Percentiles rank a stretch among this genome's conserved stretches.
These are phyloP conservation scores for Lycia hirtaria DNA, from an alignment of 2,888 invertebrate genomes.

Conservation along the genomic window DNA sequence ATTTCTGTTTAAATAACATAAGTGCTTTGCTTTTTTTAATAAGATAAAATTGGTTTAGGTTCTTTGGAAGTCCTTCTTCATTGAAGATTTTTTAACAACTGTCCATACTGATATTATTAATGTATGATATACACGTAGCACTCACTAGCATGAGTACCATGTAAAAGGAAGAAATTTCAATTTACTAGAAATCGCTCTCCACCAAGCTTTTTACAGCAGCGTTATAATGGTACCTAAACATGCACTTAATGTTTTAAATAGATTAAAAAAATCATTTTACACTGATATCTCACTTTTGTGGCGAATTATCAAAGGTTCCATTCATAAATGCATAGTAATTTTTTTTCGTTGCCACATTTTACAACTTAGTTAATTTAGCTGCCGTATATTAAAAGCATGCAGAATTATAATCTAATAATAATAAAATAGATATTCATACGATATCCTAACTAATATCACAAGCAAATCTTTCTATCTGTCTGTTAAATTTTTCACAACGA, in stretches of 20 bases:
- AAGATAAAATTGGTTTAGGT: no score
- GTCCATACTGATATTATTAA: conserved; percentile 12
- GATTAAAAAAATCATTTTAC: neutral
- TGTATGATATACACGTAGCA: conserved; percentile 29
- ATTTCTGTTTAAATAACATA: no score
- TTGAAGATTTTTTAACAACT: neutral
- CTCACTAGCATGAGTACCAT: conserved; percentile 47
- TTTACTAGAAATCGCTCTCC: conserved; percentile 65
- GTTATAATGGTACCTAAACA: conserved; percentile 56
- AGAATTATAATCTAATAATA: no score
- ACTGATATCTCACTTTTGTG: neutral
- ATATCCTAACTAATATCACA: no score
- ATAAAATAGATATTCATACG: no score
- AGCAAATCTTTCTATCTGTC: no score
- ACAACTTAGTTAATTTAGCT: no score
- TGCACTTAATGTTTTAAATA: conserved; percentile 32
- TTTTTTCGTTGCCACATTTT: neutral
- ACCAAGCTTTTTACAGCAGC: conserved; percentile 46
- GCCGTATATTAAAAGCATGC: no score
- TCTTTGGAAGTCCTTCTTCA: no score
- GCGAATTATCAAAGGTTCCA: neutral
- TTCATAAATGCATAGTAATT: neutral
- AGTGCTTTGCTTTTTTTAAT: no score
- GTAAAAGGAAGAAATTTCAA: conserved; percentile 73
- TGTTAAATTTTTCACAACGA: no score